A percentile compares a stretch with the other conserved stretches of the same genome.
Evolutionary conservation across 2,113 vertebrate genomes (phyloP).

Genomic region (Penelope pileata): DNA sequence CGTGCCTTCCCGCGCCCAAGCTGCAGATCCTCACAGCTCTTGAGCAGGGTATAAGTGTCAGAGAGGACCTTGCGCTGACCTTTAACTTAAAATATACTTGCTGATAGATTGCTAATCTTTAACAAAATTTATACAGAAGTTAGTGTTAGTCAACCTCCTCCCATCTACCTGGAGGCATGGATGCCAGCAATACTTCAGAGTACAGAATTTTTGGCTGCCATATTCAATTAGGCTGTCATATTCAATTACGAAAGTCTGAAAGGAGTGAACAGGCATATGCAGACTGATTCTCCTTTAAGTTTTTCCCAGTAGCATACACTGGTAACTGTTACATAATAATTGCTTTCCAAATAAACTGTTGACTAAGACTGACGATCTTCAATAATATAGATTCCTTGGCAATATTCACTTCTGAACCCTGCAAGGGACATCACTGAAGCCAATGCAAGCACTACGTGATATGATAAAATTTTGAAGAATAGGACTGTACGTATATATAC

Average conservation of each 20-base stretch:
- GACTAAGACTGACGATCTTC: not conserved
- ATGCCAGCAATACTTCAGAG: not conserved
- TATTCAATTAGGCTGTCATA: not conserved
- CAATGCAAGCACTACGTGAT: not conserved
- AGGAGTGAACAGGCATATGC: not conserved
- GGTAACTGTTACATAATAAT: not conserved
- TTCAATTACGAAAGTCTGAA: not conserved
- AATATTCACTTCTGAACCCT: not conserved
- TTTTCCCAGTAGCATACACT: not conserved
- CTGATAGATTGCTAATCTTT: not conserved
- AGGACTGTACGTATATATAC: not conserved
- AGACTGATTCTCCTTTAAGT: not conserved
- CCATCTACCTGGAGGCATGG: not conserved
- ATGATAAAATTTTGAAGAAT: not conserved
- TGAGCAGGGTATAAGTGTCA: rapidly evolving
- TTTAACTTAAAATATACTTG: not conserved
- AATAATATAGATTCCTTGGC: not conserved
- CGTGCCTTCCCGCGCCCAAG: not conserved
- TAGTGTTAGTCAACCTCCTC: not conserved
- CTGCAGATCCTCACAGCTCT: not conserved
- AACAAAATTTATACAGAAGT: not conserved
- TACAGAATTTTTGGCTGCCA: not conserved
- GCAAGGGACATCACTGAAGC: not conserved
- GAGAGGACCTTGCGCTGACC: not conserved
- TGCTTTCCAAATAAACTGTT: not conserved